Evolutionary conservation across 2,113 vertebrate genomes (phyloP), one percentile per base, ranked within the genome.

Genomic region (Columba livia): DNA sequence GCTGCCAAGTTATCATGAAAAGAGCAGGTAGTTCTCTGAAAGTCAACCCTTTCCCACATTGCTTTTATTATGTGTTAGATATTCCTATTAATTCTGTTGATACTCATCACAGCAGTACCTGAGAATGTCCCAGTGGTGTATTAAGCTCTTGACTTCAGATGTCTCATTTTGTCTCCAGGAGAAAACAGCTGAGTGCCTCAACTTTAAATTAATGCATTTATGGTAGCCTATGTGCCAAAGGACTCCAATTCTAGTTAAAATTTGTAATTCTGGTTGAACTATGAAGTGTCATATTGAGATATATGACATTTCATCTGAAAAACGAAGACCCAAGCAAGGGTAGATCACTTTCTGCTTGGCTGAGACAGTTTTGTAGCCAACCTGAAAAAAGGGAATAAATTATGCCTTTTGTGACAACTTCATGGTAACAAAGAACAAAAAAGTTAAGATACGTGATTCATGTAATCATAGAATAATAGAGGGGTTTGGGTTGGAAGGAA

Each of bases 71-170:
- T 65, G 17, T 53, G 21, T 80, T 80, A 78, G 34, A 26, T 92
- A 80, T 74, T 92, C 48, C n/a, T 78, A 15, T 83, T 95, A 64
- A 38, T 90, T 92, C 36, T 93, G 92, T 95, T 95, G 88, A 86
- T 83, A 93, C 72, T 94, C 72, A 81, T 93, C 85, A 80, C 92
- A 92, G 83, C 72, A 85, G 77, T 71, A 85, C 83, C 38, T 90
- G 83, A 93, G 83, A 94, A 93, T 51, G 26, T 94, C 61, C 38
- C 86, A 64, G 95, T 53, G 23, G 79, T 80, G n/a, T 83, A 82
- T 73, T 90, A 86, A 90, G 60, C 90, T 88, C 90, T 97, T 93
- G 34, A 79, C 61, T 95, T 88, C 90, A 90, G 71, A 72, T 94
- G 34, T 89, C 79, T 85, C 58, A 72, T 91, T 93, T 95, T 85